Percentiles rank a stretch among this genome's conserved stretches.
Conservation (phyloP, 64 coral and sea anemone species). For the Dendronephthya gigantea region DNA sequence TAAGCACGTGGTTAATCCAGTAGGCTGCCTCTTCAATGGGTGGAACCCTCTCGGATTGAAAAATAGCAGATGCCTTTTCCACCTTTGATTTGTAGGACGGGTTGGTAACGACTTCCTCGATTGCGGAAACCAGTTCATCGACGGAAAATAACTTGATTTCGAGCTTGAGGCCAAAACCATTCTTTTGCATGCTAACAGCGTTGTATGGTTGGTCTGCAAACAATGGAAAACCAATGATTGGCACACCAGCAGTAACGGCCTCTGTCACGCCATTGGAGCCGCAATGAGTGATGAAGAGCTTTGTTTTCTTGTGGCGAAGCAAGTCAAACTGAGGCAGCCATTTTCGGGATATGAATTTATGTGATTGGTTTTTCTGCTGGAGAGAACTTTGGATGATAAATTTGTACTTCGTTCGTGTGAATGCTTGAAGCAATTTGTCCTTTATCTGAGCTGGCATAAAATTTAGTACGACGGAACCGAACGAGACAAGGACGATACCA, state of each 20-base stretch:
- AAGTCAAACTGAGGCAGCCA: constrained; percentile 39
- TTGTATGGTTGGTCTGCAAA: constrained; percentile 30
- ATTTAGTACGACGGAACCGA: neutral
- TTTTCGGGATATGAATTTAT: neutral
- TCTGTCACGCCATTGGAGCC: constrained; percentile 29
- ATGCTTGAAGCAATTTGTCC: neutral
- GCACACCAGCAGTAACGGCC: constrained; percentile 4
- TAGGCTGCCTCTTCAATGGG: constrained; percentile 30
- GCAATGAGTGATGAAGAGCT: constrained; percentile 26
- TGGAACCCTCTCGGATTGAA: neutral
- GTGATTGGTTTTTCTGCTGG: neutral
- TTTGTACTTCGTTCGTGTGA: neutral
- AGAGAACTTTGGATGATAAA: neutral
- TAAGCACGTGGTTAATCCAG: constrained; percentile 52
- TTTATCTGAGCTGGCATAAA: neutral
- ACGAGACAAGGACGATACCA: neutral
- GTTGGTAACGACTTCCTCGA: constrained; percentile 18
- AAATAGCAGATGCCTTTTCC: neutral
- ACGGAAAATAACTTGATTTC: neutral
- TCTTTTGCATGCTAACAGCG: neutral
- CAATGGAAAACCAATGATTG: constrained; percentile 13
- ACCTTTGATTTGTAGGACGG: neutral
- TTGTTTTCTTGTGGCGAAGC: neutral
- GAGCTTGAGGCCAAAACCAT: constrained; percentile 4
- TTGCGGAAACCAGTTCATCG: neutral